Conservation (phyloP, 2,113 vertebrate species). For the Prochilodus magdalenae region DNA sequence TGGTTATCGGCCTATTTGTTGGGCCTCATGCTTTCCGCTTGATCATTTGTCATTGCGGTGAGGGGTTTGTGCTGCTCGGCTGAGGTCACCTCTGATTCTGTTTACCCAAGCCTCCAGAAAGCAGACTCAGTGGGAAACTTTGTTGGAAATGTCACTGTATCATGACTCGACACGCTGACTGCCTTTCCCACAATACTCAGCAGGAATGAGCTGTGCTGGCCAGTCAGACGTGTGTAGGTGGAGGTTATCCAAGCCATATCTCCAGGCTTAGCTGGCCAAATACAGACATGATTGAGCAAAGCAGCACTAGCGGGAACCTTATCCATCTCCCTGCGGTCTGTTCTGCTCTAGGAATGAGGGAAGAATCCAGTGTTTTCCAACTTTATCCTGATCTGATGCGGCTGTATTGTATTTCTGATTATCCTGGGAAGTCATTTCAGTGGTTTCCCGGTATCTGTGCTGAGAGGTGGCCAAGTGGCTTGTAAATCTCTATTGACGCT, state of each 20-base stretch:
- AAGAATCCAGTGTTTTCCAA: too few relatives aligned
- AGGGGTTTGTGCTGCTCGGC: not conserved
- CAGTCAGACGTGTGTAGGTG: not conserved
- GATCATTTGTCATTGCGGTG: not conserved
- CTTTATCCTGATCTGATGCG: too few relatives aligned
- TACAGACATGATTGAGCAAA: not conserved
- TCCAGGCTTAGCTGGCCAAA: not conserved
- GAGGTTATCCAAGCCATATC: not conserved
- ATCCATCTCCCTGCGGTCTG: not conserved
- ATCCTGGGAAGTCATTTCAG: too few relatives aligned
- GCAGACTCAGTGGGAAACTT: conserved; percentile 61
- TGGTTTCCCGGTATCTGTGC: too few relatives aligned
- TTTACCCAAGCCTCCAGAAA: not conserved
- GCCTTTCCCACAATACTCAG: conserved; percentile 48
- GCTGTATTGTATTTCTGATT: too few relatives aligned
- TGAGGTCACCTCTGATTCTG: conserved; percentile 11
- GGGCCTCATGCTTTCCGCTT: not conserved
- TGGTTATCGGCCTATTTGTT: not conserved
- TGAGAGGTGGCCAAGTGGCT: too few relatives aligned
- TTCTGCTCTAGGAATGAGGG: not conserved
- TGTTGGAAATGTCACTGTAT: not conserved
- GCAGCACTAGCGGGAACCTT: not conserved
- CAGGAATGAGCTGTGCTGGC: not conserved
- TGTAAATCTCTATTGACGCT: too few relatives aligned
- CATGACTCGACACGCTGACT: not conserved